A percentile compares a stretch with the other conserved stretches of the same genome.
These are phyloP conservation scores for Austrolebias charrua DNA, from an alignment of 2,797 vertebrate species.

Conservation along the genomic window DNA sequence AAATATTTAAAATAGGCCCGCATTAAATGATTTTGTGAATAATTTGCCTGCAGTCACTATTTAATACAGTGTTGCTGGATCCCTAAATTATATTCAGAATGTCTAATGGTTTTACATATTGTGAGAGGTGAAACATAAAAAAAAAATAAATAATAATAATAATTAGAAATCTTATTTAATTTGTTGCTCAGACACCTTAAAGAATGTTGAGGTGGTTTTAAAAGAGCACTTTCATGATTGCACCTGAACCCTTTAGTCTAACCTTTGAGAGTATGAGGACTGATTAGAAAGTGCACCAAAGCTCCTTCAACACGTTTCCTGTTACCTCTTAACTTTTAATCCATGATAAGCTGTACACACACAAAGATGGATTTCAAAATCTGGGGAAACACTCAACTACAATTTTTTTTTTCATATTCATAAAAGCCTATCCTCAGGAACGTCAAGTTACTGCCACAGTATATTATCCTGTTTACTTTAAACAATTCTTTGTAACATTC, in stretches of 20 bases:
- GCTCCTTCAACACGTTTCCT: constrained; percentile 50
- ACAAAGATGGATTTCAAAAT: constrained; percentile 32
- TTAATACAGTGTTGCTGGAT: no score
- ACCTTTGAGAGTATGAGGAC: constrained; percentile 40
- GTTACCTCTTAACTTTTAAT: constrained; percentile 59
- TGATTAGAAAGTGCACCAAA: constrained; percentile 60
- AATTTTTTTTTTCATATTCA: constrained; percentile 25
- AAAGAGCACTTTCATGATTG: constrained; percentile 59
- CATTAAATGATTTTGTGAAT: background rate
- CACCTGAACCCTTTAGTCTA: constrained; percentile 55
- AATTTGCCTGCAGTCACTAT: background rate
- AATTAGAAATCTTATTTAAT: constrained; percentile 11
- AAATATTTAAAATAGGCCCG: background rate
- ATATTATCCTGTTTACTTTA: background rate
- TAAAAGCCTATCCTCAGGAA: constrained; percentile 19
- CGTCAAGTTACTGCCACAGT: background rate
- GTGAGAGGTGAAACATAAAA: no score
- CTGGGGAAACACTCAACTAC: constrained; percentile 42
- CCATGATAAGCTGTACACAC: constrained; percentile 23
- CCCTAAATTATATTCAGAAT: background rate
- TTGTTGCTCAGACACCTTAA: constrained; percentile 17
- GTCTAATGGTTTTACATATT: background rate
- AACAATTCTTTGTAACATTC: background rate
- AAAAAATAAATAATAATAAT: background rate
- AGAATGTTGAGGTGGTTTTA: constrained; percentile 29